phyloP scores from a whole-genome alignment of 2,888 invertebrate species.

The Eudasyphora cyanicolor region DNA sequence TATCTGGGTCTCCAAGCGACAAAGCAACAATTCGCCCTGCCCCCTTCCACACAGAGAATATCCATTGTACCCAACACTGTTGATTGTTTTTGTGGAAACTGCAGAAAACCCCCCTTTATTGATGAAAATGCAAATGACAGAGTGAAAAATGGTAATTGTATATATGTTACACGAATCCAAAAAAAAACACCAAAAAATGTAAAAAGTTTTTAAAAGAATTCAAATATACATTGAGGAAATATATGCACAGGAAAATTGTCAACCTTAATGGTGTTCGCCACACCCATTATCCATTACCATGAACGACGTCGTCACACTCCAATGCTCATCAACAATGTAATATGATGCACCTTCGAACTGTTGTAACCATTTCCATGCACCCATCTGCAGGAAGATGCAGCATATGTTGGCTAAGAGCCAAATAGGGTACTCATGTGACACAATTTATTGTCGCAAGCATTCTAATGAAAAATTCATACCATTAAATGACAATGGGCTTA shows the following conservation, averaged over 20 bases:
- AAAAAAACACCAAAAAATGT: no score
- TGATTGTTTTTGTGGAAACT: conserved; percentile 20
- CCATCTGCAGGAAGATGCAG: not conserved
- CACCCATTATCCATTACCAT: conserved; percentile 20
- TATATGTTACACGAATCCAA: not conserved
- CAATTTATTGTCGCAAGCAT: not conserved
- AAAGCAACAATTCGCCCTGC: not conserved
- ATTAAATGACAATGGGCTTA: not conserved
- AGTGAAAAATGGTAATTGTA: conserved; percentile 10
- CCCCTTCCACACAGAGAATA: no score
- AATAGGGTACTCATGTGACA: not conserved
- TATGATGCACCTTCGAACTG: not conserved
- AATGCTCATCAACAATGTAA: not conserved
- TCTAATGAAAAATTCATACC: conserved; percentile 4
- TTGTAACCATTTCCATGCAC: not conserved
- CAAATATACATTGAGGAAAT: not conserved
- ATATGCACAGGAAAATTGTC: not conserved
- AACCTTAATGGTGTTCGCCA: conserved; percentile 35
- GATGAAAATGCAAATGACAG: conserved; percentile 25
- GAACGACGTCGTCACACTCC: no score
- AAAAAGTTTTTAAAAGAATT: conserved; percentile 38
- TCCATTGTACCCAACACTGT: not conserved
- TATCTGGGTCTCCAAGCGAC: not conserved
- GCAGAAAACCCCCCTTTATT: conserved; percentile 7
- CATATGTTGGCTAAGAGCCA: not conserved